phyloP scores from a whole-genome alignment of 2,888 invertebrate species.

The Ormyrus pomaceus region DNA sequence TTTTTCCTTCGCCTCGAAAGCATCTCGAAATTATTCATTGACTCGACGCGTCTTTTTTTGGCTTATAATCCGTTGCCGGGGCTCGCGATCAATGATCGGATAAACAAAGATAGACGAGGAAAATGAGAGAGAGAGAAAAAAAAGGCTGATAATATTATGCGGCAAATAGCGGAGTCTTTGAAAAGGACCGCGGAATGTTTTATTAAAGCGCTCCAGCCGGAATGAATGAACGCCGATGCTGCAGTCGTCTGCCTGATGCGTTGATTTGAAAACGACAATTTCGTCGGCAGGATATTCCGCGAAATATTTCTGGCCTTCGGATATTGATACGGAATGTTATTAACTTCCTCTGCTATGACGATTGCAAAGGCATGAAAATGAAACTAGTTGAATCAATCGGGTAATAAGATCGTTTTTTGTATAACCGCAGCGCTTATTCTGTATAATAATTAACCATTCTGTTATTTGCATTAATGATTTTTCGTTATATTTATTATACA shows the following conservation, averaged over 20 bases:
- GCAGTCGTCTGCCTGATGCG: background rate
- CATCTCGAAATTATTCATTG: constrained; percentile 22
- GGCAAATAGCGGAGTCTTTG: background rate
- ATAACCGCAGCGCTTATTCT: no score
- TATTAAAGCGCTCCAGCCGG: background rate
- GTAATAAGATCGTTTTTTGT: no score
- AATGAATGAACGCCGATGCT: background rate
- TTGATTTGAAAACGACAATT: constrained; percentile 4
- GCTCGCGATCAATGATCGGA: background rate
- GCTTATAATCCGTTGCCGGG: background rate
- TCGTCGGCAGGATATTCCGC: background rate
- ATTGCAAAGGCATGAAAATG: no score
- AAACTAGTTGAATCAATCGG: no score
- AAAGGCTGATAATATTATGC: background rate
- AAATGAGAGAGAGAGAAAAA: background rate
- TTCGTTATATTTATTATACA: no score
- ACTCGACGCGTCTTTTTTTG: constrained; percentile 1
- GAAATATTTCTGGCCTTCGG: background rate
- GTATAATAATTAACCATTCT: no score
- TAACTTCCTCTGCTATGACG: no score
- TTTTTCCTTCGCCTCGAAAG: background rate
- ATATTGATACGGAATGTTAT: background rate
- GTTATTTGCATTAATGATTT: no score
- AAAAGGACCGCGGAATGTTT: constrained; percentile 5
- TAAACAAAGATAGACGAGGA: background rate